phyloP scores from a whole-genome alignment of 1,140 invertebrate species.

The Drosophila watanabei region DNA sequence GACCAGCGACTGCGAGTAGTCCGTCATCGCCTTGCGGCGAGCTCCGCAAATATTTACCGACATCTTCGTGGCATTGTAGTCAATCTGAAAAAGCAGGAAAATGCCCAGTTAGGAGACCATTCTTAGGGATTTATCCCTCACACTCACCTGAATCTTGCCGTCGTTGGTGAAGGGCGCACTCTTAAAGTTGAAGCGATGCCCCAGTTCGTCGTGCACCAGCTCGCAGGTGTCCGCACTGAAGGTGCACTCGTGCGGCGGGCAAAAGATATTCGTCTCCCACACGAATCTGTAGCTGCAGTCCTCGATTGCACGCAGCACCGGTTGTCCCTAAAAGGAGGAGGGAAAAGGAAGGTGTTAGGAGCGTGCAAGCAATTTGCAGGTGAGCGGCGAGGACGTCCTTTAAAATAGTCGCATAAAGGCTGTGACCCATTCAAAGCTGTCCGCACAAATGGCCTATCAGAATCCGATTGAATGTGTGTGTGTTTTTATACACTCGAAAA shows the following conservation, averaged over 20 bases:
- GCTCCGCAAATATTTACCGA: conserved; percentile 69
- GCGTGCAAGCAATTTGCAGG: conserved; percentile 34
- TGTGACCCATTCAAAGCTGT: conserved; percentile 28
- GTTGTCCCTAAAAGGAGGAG: conserved; percentile 79
- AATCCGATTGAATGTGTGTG: background rate
- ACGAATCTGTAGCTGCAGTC: conserved; percentile 86
- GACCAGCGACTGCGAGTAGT: conserved; percentile 81
- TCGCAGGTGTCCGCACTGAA: conserved; percentile 71
- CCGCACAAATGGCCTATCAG: conserved; percentile 23
- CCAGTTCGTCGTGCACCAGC: conserved; percentile 73
- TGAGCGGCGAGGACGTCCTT: conserved; percentile 6
- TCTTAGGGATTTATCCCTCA: background rate
- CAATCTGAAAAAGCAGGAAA: conserved; percentile 45
- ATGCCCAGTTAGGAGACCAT: background rate
- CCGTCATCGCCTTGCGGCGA: conserved; percentile 73
- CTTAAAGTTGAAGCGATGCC: conserved; percentile 61
- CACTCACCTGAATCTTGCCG: conserved; percentile 77
- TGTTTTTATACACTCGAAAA: conserved; percentile 5
- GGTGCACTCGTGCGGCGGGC: conserved; percentile 77
- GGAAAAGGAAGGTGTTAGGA: conserved; percentile 9
- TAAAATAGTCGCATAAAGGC: conserved; percentile 36
- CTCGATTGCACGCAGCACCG: conserved; percentile 81
- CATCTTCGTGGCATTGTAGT: conserved; percentile 54
- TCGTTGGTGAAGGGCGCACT: conserved; percentile 66
- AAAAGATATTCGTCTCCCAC: conserved; percentile 86